Evolutionary conservation across 2,888 invertebrate species (phyloP), one percentile per base, ranked within the genome.

Genomic region (Digitonthophagus gazella): DNA sequence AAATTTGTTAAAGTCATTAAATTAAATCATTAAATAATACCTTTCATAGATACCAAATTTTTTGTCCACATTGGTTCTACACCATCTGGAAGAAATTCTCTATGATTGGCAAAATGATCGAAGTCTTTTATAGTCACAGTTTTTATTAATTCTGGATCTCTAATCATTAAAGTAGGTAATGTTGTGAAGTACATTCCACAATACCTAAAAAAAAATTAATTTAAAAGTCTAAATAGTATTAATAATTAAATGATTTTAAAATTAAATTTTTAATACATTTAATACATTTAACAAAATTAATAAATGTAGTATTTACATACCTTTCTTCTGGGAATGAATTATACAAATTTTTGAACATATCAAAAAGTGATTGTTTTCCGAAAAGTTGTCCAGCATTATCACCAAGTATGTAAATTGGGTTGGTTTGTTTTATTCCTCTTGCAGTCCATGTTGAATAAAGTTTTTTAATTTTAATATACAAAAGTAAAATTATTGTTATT

Each of bases 81-180:
- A 0, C 80, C 77, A 15, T 83, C 80, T 2, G 74, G 64, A 3
- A 77, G 65, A 58, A 20, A 70, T 18, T 64, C 58, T 5, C 65
- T 67, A 63, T 80, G 80, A 68, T 88, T 87, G 11, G 84, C 82
- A 74, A 89, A 89, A 78, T 86, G 81, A 67, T 89, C 88, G 76
- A 87, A 88, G 75, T 89, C 87, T 68, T 86, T 83, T 20, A 88
- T 85, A 67, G 85, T 83, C 6, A 89, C 78, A 22, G 84, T 82
- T 78, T 87, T 88, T 3, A 89, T 85, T 14, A 89, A 76, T 4
- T 89, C 88, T 3, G 86, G 84, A 76, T 88, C 87, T 71, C 84
- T 77, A 0, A 89, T 72, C 54, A 85, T 80, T 11, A 89, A 75
- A 0, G 84, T 71, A 2, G 88, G 88, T 1, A 56, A 20, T 5